Base-by-base conservation (phyloP, 2,888 invertebrate species). In the Polyploca ridens region DNA sequence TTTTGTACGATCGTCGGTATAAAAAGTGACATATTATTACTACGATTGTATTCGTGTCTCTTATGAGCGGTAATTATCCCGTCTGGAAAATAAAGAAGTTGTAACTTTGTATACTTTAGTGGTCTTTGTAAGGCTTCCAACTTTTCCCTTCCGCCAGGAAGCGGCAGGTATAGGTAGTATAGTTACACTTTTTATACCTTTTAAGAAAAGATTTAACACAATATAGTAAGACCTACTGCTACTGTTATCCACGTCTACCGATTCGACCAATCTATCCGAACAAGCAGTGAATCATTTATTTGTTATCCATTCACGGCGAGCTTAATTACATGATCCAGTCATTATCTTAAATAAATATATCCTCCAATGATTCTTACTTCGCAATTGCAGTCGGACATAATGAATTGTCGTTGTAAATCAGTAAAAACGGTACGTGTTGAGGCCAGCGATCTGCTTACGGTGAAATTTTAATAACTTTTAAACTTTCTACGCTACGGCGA, bases 381-480 rank as follows among this genome's bases (percentile, higher is more conserved):
- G 57, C 65, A 69, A 69, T 68, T 69, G 64, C 67, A 69, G 62
- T 63, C 58, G 6, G 38, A 69, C 33, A 69, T 64, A 65, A 66
- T 71, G 67, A 72, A 61, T 61, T 61, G 61, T 67, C 66, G 69
- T 77, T 78, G 72, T 83, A 85, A 83, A 84, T 87, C 79, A 79
- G 77, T 81, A 82, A 80, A 82, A 85, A 84, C 85, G 82, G 85
- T 79, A 83, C 80, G 79, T 71, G 82, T 74, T 69, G 79, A 81
- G 79, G 81, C 83, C 82, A 74, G 73, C 80, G 80, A 82, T 86
- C 82, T 83, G 85, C 86, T 91, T 90, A 90, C 91, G 91, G 91
- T 91, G 90, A 91, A 91, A 91, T 90, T 91, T 91, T 91, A 90
- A 91, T 90, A 91, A 90, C 81, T 87, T 85, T 70, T 78, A 63